Percentiles rank a stretch among this genome's conserved stretches.
Conservation (phyloP, 2,113 vertebrate species). For the Chascanopsetta lugubris region DNA sequence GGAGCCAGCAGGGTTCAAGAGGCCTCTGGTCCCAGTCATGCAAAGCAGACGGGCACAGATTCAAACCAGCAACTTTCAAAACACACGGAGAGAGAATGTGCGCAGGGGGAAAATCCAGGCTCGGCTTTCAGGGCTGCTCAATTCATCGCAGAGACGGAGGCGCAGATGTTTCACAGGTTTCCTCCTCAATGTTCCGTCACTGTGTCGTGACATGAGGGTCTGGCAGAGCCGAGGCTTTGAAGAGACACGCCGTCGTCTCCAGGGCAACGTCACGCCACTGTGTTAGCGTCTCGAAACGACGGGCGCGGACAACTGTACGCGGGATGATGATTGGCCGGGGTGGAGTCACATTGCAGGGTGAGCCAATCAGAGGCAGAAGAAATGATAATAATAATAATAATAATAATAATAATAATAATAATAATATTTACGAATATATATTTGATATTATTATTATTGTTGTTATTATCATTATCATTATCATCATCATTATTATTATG, state of each 20-base stretch:
- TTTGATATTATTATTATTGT: no score
- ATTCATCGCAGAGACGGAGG: constrained; percentile 30
- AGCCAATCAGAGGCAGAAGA: no score
- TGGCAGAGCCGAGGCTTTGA: not conserved
- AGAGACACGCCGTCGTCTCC: constrained; percentile 8
- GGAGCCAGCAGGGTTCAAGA: constrained; percentile 48
- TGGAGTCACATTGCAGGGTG: no score
- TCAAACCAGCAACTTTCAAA: constrained; percentile 32
- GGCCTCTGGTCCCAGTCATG: constrained; percentile 33
- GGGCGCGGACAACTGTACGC: no score
- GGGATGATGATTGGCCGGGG: no score
- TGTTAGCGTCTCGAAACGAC: no score
- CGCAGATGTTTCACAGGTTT: constrained; percentile 16
- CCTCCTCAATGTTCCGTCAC: constrained; percentile 16
- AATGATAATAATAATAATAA: no score
- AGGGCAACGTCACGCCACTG: not conserved
- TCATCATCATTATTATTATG: no score
- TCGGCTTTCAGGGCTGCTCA: constrained; percentile 38
- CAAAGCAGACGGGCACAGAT: constrained; percentile 17
- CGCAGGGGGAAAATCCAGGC: constrained; percentile 2
- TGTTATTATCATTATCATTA: no score
- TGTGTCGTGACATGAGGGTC: constrained; percentile 27
- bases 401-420: no score
- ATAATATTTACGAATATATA: no score
- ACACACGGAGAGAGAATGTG: constrained; percentile 30